phyloP scores from a whole-genome alignment of 2,797 vertebrate species.

The Tenualosa thibaudeaui region DNA sequence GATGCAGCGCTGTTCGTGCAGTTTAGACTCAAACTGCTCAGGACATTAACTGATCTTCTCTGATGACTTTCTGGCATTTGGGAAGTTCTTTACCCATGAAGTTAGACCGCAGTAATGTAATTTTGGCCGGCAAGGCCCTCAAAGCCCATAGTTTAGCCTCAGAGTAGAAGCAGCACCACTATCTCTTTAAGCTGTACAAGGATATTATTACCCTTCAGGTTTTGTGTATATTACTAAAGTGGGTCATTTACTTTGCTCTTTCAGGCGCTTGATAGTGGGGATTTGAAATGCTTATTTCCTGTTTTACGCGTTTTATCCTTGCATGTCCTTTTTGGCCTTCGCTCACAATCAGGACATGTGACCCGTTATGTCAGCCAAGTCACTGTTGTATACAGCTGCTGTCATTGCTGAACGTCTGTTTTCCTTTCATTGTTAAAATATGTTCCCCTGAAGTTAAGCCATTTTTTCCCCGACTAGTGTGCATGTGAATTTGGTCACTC shows the following conservation, averaged over 20 bases:
- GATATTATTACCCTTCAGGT: slow-evolving; percentile 35
- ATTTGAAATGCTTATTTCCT: slow-evolving; percentile 8
- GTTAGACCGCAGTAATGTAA: slow-evolving; percentile 7
- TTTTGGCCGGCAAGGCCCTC: neutral
- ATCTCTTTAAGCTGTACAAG: slow-evolving; percentile 9
- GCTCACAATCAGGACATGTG: neutral
- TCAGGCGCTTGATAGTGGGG: slow-evolving; percentile 25
- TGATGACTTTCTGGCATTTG: slow-evolving; percentile 30
- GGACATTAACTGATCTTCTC: slow-evolving; percentile 23
- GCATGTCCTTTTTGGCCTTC: neutral
- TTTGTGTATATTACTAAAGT: slow-evolving; percentile 41
- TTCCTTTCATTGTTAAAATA: neutral
- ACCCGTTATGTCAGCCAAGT: slow-evolving; percentile 1
- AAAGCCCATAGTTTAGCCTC: neutral
- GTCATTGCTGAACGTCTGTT: neutral
- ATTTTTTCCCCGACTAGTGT: neutral
- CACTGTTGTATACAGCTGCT: neutral
- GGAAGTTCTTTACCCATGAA: slow-evolving; percentile 4
- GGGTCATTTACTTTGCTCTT: slow-evolving; percentile 30
- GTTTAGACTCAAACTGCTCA: slow-evolving; percentile 37
- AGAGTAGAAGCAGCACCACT: neutral
- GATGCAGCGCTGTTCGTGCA: slow-evolving; percentile 31
- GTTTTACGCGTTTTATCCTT: neutral
- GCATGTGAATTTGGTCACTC: neutral
- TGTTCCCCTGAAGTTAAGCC: neutral